A percentile compares a stretch with the other conserved stretches of the same genome.
Evolutionary conservation across 2,113 vertebrate genomes (phyloP).

Genomic region (Periophthalmus modestus): DNA sequence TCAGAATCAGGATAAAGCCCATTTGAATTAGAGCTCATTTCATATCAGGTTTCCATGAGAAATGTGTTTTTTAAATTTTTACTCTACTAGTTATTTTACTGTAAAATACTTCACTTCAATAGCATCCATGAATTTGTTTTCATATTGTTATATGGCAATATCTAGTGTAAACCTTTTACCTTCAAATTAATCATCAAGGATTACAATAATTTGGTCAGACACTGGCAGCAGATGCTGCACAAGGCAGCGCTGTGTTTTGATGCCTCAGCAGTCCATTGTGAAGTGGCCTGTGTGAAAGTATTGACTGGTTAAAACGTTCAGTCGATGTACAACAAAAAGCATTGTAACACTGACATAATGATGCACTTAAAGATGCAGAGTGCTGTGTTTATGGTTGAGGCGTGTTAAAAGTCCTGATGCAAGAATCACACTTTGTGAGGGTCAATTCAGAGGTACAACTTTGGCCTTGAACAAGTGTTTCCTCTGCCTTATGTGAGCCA

Average conservation of each 20-base stretch:
- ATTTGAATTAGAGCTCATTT: not conserved
- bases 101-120: no score
- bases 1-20: not conserved
- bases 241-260: not conserved
- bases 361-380: constrained; percentile 57
- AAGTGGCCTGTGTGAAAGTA: constrained; percentile 61
- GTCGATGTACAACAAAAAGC: constrained; percentile 52
- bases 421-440: not conserved
- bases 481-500: constrained; percentile 55
- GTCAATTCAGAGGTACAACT: constrained; percentile 21
- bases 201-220: not conserved
- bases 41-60: no score
- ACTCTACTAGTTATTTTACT: no score
- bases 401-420: constrained; percentile 24
- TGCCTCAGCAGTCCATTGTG: constrained; percentile 24
- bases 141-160: not conserved
- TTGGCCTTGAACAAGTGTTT: constrained; percentile 54
- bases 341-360: constrained; percentile 37
- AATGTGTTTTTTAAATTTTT: no score
- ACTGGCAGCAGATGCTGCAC: not conserved
- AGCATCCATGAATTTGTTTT: not conserved
- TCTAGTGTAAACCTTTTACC: not conserved
- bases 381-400: constrained; percentile 17
- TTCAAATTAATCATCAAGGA: not conserved
- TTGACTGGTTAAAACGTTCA: constrained; percentile 55